These are phyloP conservation scores for Gnathonemus longibarbis DNA, from an alignment of 2,113 vertebrate genomes.

Conservation along the genomic window DNA sequence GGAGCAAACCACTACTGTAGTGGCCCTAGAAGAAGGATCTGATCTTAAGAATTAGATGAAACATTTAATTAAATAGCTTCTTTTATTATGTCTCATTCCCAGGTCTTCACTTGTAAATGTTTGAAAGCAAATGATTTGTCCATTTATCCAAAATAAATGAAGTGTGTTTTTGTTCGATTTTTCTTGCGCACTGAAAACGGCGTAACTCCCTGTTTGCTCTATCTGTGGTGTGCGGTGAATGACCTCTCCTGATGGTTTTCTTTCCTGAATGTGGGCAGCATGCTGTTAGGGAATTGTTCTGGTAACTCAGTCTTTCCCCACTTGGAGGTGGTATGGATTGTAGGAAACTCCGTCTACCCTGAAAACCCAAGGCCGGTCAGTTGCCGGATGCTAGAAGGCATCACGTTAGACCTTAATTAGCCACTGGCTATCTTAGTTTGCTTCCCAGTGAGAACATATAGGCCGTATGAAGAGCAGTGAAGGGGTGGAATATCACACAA, in stretches of 20 bases:
- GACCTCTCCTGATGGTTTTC: background rate
- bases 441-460: background rate
- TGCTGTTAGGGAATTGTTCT: background rate
- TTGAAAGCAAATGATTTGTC: background rate
- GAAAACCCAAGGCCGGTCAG: constrained; percentile 14
- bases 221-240: background rate
- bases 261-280: background rate
- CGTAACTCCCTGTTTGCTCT: background rate
- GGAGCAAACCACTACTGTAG: background rate
- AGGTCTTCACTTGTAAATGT: background rate
- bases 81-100: background rate
- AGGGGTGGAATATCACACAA: background rate
- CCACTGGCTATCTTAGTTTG: background rate
- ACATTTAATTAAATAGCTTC: background rate
- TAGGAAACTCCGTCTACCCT: background rate
- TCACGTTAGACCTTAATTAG: constrained; percentile 30
- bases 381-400: background rate
- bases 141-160: background rate
- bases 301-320: constrained; percentile 80
- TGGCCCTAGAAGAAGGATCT: constrained; percentile 32
- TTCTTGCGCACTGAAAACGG: background rate
- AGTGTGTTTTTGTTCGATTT: background rate
- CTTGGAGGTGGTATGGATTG: constrained; percentile 79
- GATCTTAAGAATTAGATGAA: background rate
- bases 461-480: background rate